phyloP scores from a whole-genome alignment of 2,888 invertebrate species.

The Pachydiplax longipennis region DNA sequence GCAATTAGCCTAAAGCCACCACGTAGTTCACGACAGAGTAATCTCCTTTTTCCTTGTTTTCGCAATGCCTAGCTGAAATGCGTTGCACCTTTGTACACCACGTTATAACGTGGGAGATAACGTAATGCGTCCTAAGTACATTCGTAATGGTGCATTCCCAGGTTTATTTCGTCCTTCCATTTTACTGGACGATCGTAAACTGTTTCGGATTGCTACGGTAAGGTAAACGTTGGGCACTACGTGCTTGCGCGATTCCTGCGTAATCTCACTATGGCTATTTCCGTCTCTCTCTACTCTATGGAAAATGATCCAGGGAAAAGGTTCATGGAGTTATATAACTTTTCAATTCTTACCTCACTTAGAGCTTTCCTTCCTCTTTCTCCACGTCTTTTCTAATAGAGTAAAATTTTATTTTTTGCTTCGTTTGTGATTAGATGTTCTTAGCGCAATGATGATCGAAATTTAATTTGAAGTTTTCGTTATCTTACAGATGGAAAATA shows the following conservation, averaged over 20 bases:
- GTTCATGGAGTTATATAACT: too few species aligned
- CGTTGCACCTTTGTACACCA: neutral
- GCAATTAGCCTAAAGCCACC: neutral
- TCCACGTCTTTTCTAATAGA: too few species aligned
- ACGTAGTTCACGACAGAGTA: neutral
- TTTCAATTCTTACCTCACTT: too few species aligned
- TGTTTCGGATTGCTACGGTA: neutral
- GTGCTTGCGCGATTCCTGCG: neutral
- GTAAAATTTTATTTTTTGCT: neutral
- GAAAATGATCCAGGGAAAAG: neutral
- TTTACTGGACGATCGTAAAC: slow-evolving; percentile 18
- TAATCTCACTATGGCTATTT: neutral
- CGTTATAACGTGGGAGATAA: slow-evolving; percentile 21
- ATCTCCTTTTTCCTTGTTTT: neutral
- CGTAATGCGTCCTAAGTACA: neutral
- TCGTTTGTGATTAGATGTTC: neutral
- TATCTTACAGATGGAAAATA: too few species aligned
- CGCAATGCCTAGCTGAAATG: neutral
- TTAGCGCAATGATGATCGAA: neutral
- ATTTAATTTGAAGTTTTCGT: too few species aligned
- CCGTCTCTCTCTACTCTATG: neutral
- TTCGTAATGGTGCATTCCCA: slow-evolving; percentile 25
- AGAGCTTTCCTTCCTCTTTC: too few species aligned
- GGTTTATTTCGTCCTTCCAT: slow-evolving; percentile 22
- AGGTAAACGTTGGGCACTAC: neutral